Percentiles rank a stretch among this genome's conserved stretches.
Evolutionary conservation across 2,113 vertebrate genomes (phyloP).

Genomic region (Zapus hudsonius): DNA sequence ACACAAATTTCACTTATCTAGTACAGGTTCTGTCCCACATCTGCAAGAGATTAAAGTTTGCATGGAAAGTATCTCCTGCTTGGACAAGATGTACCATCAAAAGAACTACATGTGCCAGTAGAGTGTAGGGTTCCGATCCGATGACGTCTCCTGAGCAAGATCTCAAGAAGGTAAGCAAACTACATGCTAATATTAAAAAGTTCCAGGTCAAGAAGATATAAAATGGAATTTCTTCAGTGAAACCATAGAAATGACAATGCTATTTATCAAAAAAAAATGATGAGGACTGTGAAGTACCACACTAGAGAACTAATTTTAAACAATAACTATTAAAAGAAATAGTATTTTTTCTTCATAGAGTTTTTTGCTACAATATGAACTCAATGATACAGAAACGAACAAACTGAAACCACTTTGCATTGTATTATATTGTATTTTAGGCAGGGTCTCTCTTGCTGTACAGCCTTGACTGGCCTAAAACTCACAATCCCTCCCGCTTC

Average conservation of each 20-base stretch:
- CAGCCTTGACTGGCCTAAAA: no score
- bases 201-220: constrained; percentile 30
- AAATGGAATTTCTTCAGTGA: background rate
- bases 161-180: background rate
- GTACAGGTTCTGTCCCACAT: constrained; percentile 68
- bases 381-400: no score
- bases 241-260: background rate
- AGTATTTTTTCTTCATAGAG: no score
- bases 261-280: background rate
- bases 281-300: background rate
- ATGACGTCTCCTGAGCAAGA: constrained; percentile 52
- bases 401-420: no score
- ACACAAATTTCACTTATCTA: background rate
- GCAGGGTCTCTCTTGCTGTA: no score
- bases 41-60: constrained; percentile 59
- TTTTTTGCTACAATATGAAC: no score
- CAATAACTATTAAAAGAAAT: background rate
- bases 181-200: constrained; percentile 4
- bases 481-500: no score
- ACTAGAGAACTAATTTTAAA: background rate
- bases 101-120: constrained; percentile 36
- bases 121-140: constrained; percentile 66
- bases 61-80: constrained; percentile 67
- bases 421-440: no score
- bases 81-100: constrained; percentile 49